Base-by-base conservation (phyloP, 2,113 vertebrate genomes). In the Phrynosoma platyrhinos region DNA sequence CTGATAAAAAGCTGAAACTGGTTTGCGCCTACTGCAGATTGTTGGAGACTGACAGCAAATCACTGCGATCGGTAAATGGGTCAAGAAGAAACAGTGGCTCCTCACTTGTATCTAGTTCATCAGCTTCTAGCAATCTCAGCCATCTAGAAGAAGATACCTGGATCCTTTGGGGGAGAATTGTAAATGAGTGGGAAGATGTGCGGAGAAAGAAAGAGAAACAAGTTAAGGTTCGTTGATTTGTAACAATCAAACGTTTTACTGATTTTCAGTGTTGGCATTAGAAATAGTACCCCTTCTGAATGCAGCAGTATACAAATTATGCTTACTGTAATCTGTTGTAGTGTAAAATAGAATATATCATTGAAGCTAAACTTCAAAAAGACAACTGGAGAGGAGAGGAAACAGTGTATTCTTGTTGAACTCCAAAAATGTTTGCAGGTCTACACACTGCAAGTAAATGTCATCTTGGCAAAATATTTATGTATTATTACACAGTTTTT, bases 111-210 rank as follows among this genome's bases (percentile, higher is more conserved):
- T 99, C 99, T 92, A 99, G 98, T 95, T 99, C 99, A 89, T 99
- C 99, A 0, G 99, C 98, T 93, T 99, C 99, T 87, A 99, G 98
- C 95, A 99, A 99, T 94, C 98, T 99, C 90, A 99, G 98, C 88
- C 99, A 99, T 91, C 97, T 99, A 90, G 99, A 99, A 96, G 99
- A 99, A 96, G 99, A 99, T 94, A 95, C 98, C 0, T 99, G 99
- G 99, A 98, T 99, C 81, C 96, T 99, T 20, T 99, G 99, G 99
- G 99, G 99, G 6, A 97, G 98, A 88, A 98, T 99, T 78, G 98
- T 99, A 94, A 99, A 99, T 58, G 99, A 99, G 94, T 99, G 99
- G 99, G 99, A 99, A 94, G 99, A 99, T 80, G 97, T 98, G 52
- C 98, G 97, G 85, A 99, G 98, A 95, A 99, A 99, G 95, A 99